These are phyloP conservation scores for Anthoscopus minutus DNA, from an alignment of 2,113 vertebrate species.

Conservation along the genomic window DNA sequence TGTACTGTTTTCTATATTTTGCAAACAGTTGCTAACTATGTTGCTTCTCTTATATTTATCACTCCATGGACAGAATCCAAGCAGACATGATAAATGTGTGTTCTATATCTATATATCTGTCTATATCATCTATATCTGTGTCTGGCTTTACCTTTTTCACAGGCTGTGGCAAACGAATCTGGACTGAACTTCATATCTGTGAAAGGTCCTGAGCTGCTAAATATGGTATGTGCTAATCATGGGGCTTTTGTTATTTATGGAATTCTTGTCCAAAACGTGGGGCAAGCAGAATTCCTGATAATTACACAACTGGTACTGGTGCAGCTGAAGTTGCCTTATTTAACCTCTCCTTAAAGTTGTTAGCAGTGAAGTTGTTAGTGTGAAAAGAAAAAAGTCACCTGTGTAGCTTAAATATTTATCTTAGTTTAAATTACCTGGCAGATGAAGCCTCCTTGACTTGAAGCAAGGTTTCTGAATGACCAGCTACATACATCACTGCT, in stretches of 20 bases:
- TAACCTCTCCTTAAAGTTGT: neutral
- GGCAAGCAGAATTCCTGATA: neutral
- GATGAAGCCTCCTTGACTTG: neutral
- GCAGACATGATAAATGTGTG: neutral
- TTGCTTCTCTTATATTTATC: neutral
- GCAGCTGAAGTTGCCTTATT: neutral
- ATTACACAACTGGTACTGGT: neutral
- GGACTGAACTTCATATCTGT: conserved; percentile 98
- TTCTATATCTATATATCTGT: neutral
- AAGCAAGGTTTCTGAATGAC: neutral
- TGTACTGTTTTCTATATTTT: neutral
- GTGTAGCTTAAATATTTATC: neutral
- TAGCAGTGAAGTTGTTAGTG: neutral
- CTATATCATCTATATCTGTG: neutral
- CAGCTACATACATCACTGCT: neutral
- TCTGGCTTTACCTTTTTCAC: conserved; percentile 28
- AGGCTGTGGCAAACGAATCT: conserved; percentile 97
- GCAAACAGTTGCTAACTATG: neutral
- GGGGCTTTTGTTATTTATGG: neutral
- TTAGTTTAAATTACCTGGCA: neutral
- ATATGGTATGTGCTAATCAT: conserved; percentile 83
- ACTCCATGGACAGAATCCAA: neutral
- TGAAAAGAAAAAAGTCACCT: neutral
- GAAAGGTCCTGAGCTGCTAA: conserved; percentile 93
- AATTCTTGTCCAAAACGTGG: neutral